Percentiles rank a stretch among this genome's conserved stretches.
Evolutionary conservation across 2,113 vertebrate genomes (phyloP).

Genomic region (Dryoscopus gambensis): DNA sequence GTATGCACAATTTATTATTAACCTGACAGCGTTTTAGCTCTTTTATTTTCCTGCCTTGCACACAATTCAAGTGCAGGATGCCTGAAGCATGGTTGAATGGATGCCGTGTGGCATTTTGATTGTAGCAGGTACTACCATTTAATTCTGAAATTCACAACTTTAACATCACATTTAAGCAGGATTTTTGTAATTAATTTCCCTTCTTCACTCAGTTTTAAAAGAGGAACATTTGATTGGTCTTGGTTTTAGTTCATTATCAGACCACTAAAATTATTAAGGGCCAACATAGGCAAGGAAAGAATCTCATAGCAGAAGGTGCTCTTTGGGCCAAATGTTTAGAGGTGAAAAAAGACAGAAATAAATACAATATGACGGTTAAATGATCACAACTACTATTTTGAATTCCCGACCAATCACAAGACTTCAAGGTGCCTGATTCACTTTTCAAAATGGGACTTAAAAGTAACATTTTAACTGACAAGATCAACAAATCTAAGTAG

Average conservation of each 20-base stretch:
- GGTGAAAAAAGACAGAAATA: neutral
- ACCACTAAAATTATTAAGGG: neutral
- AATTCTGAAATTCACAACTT: conserved; percentile 34
- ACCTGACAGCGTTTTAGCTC: conserved; percentile 34
- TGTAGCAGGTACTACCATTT: conserved; percentile 33
- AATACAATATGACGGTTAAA: neutral
- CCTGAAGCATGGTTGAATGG: conserved; percentile 42
- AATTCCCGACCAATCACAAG: neutral
- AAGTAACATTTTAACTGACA: neutral
- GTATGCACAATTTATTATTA: conserved; percentile 57
- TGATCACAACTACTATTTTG: neutral
- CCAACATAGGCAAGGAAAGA: neutral
- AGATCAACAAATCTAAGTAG: neutral
- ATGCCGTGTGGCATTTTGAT: conserved; percentile 28
- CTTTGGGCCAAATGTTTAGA: neutral
- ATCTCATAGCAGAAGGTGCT: neutral
- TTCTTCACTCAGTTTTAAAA: neutral
- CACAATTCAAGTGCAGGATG: neutral
- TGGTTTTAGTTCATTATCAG: neutral
- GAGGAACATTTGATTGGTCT: neutral
- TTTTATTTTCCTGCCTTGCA: conserved; percentile 12
- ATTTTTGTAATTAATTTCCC: neutral
- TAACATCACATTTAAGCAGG: neutral
- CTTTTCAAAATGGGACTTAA: neutral
- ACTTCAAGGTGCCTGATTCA: neutral